Evolutionary conservation across 1,140 invertebrate species (phyloP), one percentile per base, ranked within the genome.

Genomic region (Oppia nitens): DNA sequence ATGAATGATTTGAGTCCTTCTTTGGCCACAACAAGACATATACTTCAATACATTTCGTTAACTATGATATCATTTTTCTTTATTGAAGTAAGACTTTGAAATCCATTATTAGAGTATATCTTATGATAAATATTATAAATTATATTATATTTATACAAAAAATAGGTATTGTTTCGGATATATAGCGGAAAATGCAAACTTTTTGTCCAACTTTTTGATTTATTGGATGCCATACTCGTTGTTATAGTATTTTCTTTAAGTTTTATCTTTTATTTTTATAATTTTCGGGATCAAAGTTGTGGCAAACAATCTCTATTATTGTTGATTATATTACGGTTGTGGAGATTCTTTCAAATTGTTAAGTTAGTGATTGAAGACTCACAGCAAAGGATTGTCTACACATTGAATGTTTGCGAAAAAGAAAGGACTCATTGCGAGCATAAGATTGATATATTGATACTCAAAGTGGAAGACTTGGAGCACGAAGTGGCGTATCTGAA

Each of bases 201-300:
- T 57, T 59, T 64, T 49, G 54, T 57, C 3, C 63, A 64, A 57
- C 50, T 9, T 47, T 48, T 58, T 26, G 23, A 73, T 60, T 52
- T 73, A 52, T 70, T 72, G 66, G 72, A 73, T 66, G 68, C 68
- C 17, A 25, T 71, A 48, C 60, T 73, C n/a, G 70, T 73, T 2
- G 62, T 71, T 28, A 25, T 70, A 4, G 70, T 71, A 6, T 71
- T 73, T 63, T 63, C 68, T 4, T 63, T 73, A 29, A 69, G 71
- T 61, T 65, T 73, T 55, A 64, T 70, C 6, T 72, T 71, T 61
- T 58, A 9, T 50, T 20, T 67, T 14, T 17, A 55, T n/a, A 47
- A 62, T 2, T 59, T 62, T n/a, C 24, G 53, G 24, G 29, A 60
- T 40, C n/a, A 57, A 17, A 53, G 55, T 11, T 47, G 52, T 11